phyloP scores from a whole-genome alignment of 2,797 vertebrate species.

The Perodicticus potto region DNA sequence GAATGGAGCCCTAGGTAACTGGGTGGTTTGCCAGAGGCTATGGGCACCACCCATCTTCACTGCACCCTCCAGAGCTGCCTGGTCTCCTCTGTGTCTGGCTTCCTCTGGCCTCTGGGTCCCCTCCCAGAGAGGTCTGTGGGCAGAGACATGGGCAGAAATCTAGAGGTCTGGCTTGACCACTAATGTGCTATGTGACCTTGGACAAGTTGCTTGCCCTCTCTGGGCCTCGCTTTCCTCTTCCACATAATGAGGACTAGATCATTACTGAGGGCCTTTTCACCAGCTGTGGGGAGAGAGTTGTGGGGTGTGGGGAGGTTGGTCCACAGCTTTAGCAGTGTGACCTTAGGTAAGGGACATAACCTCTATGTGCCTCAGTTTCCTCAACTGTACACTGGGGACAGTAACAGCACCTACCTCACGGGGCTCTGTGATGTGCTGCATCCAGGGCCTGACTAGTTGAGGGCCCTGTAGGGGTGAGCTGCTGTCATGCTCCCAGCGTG shows the following conservation, averaged over 20 bases:
- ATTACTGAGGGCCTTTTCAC: neutral
- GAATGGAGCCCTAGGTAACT: slow-evolving; percentile 47
- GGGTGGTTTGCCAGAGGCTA: accelerated
- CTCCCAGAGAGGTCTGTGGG: neutral
- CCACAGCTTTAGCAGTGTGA: neutral
- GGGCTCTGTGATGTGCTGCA: no score
- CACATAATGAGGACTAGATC: neutral
- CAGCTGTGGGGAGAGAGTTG: neutral
- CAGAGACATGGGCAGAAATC: neutral
- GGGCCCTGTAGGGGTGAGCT: neutral
- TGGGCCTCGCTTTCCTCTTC: neutral
- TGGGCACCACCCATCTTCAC: slow-evolving; percentile 50
- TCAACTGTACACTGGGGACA: neutral
- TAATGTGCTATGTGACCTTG: neutral
- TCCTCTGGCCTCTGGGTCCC: neutral
- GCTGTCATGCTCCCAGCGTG: neutral
- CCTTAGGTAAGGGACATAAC: neutral
- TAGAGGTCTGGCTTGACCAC: neutral
- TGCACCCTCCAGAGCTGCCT: neutral
- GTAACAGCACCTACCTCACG: neutral
- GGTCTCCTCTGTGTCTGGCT: neutral
- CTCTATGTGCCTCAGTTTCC: neutral
- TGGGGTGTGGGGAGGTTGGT: neutral
- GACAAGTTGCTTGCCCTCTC: neutral
- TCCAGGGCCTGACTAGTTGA: neutral